Evolutionary conservation across 1,140 invertebrate genomes (phyloP).

Genomic region (Bombus huntii): DNA sequence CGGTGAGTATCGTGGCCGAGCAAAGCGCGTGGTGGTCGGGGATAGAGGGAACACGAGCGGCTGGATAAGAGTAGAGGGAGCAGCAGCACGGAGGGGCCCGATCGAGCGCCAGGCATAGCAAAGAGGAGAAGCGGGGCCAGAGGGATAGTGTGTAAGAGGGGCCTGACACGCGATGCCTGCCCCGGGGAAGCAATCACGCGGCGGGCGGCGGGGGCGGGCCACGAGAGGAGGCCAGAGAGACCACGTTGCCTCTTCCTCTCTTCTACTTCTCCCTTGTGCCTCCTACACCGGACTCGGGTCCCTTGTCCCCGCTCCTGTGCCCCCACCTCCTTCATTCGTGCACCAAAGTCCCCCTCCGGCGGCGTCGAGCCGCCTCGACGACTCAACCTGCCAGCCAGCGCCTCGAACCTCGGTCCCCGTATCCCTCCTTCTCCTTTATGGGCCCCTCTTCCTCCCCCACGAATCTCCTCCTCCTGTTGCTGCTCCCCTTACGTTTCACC

Average conservation of each 20-base stretch:
- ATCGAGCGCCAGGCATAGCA: slow-evolving; percentile 40
- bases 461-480: slow-evolving; percentile 46
- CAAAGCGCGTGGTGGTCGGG: slow-evolving; percentile 51
- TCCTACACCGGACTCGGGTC: slow-evolving; percentile 46
- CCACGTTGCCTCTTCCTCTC: slow-evolving; percentile 64
- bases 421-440: slow-evolving; percentile 52
- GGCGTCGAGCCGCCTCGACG: slow-evolving; percentile 67
- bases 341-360: slow-evolving; percentile 64
- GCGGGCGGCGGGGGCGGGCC: slow-evolving; percentile 79
- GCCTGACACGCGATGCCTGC: slow-evolving; percentile 82
- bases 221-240: slow-evolving; percentile 58
- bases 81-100: slow-evolving; percentile 45
- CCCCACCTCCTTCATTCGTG: slow-evolving; percentile 43
- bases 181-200: slow-evolving; percentile 80
- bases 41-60: slow-evolving; percentile 21
- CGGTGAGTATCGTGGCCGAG: slow-evolving; percentile 18
- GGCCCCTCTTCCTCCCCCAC: slow-evolving; percentile 39
- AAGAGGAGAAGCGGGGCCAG: slow-evolving; percentile 39
- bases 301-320: slow-evolving; percentile 43
- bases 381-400: slow-evolving; percentile 72
- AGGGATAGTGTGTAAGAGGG: slow-evolving; percentile 75
- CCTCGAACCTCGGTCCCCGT: slow-evolving; percentile 52
- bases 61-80: slow-evolving; percentile 52
- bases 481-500: slow-evolving; percentile 44
- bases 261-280: slow-evolving; percentile 44